Evolutionary conservation across 2,888 invertebrate genomes (phyloP).

Genomic region (Luffia ferchaultella): DNA sequence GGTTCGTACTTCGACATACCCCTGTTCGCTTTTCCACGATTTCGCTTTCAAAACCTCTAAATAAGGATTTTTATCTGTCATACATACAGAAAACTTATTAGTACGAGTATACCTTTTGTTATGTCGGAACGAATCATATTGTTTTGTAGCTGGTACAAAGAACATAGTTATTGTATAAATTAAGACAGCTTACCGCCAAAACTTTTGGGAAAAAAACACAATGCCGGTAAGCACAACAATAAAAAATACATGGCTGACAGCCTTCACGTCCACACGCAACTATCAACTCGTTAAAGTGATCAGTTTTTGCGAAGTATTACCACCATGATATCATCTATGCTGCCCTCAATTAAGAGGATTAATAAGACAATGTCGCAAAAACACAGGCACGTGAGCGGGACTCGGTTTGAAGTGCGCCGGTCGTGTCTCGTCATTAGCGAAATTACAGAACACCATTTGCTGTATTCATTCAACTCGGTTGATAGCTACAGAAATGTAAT

Average conservation of each 20-base stretch:
- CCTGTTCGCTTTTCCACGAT: conserved; percentile 67
- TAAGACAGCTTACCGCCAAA: conserved; percentile 9
- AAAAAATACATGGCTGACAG: conserved; percentile 16
- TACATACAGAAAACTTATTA: conserved; percentile 6
- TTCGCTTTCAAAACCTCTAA: conserved; percentile 24
- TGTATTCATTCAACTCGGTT: too few relatives aligned
- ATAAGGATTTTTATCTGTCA: conserved; percentile 32
- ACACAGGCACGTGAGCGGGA: conserved; percentile 30
- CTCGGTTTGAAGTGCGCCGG: neutral
- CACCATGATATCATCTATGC: conserved; percentile 36
- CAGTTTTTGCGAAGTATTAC: neutral
- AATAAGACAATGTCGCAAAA: conserved; percentile 40
- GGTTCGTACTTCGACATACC: conserved; percentile 75
- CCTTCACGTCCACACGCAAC: neutral
- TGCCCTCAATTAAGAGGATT: conserved; percentile 29
- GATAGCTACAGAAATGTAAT: too few relatives aligned
- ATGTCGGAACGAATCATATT: too few relatives aligned
- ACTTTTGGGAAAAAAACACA: conserved; percentile 6
- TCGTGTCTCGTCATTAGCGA: neutral
- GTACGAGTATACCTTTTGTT: too few relatives aligned
- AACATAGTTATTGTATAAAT: too few relatives aligned
- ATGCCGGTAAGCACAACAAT: conserved; percentile 20
- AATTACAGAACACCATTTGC: neutral
- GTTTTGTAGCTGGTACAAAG: too few relatives aligned
- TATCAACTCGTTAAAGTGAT: neutral